A percentile compares a stretch with the other conserved stretches of the same genome.
These are phyloP conservation scores for Dendrolimus houi DNA, from an alignment of 2,888 invertebrate genomes.

Conservation along the genomic window DNA sequence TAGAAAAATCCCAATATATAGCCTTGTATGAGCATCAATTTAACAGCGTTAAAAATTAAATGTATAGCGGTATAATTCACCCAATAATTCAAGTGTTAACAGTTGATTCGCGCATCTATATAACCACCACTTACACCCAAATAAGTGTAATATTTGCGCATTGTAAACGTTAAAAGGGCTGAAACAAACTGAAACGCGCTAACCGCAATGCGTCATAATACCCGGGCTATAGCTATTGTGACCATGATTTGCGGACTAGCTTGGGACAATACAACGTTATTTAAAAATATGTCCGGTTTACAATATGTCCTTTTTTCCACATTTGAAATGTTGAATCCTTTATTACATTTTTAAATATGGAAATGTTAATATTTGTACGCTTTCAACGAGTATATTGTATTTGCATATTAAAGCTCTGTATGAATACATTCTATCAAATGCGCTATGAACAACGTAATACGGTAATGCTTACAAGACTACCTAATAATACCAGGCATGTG, in stretches of 20 bases:
- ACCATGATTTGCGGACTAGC: conserved; percentile 7
- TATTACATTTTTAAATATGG: too few relatives aligned
- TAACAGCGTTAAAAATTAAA: too few relatives aligned
- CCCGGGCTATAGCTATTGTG: conserved; percentile 9
- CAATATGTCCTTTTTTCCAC: neutral
- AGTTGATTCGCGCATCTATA: too few relatives aligned
- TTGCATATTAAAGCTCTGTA: neutral
- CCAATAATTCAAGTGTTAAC: too few relatives aligned
- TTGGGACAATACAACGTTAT: neutral
- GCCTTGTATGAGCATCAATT: too few relatives aligned
- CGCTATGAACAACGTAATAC: too few relatives aligned
- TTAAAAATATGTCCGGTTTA: neutral
- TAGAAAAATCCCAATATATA: too few relatives aligned
- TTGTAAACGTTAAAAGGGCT: conserved; percentile 6
- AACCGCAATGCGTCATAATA: conserved; percentile 34
- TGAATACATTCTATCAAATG: too few relatives aligned
- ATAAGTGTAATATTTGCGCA: neutral
- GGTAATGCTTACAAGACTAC: too few relatives aligned
- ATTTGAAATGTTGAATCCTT: neutral
- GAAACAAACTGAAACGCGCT: conserved; percentile 10
- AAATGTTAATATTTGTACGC: neutral
- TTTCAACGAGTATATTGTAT: neutral
- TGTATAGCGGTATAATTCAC: too few relatives aligned
- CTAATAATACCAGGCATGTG: too few relatives aligned
- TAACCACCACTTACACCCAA: too few relatives aligned